Percentiles rank a stretch among this genome's conserved stretches.
Conservation (phyloP, 2,797 vertebrate genomes). For the Rousettus madagascariensis region DNA sequence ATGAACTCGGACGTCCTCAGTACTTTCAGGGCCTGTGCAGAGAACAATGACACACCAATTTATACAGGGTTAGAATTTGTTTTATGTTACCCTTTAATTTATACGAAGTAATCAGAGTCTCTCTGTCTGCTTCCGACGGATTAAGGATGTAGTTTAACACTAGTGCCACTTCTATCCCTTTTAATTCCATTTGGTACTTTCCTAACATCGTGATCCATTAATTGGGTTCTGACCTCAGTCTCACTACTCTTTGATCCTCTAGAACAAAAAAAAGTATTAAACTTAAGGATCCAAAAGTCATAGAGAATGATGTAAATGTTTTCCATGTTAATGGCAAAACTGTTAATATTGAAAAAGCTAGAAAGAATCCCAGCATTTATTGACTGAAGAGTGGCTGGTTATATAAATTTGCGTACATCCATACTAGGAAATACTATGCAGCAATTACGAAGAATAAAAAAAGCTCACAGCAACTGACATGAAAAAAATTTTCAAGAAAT, state of each 20-base stretch:
- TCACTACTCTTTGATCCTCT: not conserved
- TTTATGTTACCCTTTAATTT: not conserved
- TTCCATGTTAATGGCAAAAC: not conserved
- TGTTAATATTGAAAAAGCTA: constrained; percentile 8
- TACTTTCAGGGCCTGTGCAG: constrained; percentile 93
- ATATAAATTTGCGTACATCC: not conserved
- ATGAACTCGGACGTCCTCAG: constrained; percentile 98
- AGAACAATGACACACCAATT: constrained; percentile 37
- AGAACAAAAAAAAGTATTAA: constrained; percentile 6
- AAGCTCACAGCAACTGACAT: not conserved
- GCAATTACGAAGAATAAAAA: constrained; percentile 35
- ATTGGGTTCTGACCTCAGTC: not conserved
- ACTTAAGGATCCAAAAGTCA: constrained; percentile 29
- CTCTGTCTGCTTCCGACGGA: not conserved
- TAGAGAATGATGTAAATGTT: not conserved
- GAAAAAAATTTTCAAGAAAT: constrained; percentile 47
- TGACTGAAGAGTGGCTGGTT: not conserved
- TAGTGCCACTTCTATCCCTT: not conserved
- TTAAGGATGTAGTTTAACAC: not conserved
- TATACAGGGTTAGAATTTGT: not conserved
- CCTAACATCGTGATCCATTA: not conserved
- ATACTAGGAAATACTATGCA: constrained; percentile 20
- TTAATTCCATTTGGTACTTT: not conserved
- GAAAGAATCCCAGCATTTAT: constrained; percentile 6
- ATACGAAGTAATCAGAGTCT: not conserved